Conservation (phyloP, 2,888 invertebrate species). For the Globia sparganii region DNA sequence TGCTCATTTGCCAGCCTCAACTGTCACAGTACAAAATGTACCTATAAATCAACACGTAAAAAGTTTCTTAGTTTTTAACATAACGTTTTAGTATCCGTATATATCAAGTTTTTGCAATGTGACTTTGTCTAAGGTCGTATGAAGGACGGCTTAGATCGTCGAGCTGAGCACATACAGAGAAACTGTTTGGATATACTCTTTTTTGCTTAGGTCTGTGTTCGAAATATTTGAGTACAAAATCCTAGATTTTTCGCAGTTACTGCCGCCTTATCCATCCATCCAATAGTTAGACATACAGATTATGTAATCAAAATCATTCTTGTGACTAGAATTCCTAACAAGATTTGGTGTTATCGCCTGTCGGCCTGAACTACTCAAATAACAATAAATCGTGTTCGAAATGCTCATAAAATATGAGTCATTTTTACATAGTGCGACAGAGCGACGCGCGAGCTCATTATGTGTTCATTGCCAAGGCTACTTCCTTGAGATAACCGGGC, state of each 20-base stretch:
- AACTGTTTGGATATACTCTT: not conserved
- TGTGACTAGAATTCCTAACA: not conserved
- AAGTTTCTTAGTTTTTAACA: not conserved
- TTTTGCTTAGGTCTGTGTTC: not conserved
- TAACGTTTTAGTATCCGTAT: not conserved
- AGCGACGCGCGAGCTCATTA: slow-evolving; percentile 25
- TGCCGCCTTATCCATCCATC: not conserved
- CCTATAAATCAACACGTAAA: not conserved
- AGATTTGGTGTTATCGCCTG: slow-evolving; percentile 18
- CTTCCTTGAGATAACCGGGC: slow-evolving; percentile 11
- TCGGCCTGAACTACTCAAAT: not conserved
- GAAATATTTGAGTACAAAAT: not conserved
- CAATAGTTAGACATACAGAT: not conserved
- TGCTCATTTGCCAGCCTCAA: not conserved
- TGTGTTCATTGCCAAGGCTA: slow-evolving; percentile 50
- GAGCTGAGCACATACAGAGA: not conserved
- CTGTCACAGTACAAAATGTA: not conserved
- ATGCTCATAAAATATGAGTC: slow-evolving; percentile 36
- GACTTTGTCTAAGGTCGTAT: slow-evolving; percentile 32
- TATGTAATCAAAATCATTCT: not conserved
- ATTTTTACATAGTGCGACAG: slow-evolving; percentile 23
- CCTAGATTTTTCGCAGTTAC: not conserved
- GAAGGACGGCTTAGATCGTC: slow-evolving; percentile 6
- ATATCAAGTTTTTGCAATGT: slow-evolving; percentile 25
- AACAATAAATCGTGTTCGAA: slow-evolving; percentile 29